A percentile compares a stretch with the other conserved stretches of the same genome.
Conservation (phyloP, 1,140 invertebrate genomes). For the Uloborus diversus region DNA sequence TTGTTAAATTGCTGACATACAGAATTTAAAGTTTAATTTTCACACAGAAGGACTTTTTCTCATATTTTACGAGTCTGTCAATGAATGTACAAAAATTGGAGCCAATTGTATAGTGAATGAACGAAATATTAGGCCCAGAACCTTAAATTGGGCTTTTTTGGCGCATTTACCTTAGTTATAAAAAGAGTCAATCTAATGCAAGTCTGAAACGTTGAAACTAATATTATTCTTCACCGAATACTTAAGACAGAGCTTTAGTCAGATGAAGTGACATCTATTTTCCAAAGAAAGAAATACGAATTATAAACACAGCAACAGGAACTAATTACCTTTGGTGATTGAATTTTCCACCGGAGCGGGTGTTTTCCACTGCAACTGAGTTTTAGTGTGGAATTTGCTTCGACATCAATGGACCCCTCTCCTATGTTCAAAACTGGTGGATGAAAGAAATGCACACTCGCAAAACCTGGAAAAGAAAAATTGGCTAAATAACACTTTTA, state of each 20-base stretch:
- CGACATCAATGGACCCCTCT: neutral
- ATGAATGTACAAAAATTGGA: too few relatives aligned
- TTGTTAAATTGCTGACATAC: too few relatives aligned
- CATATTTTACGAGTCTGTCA: too few relatives aligned
- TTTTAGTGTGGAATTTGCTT: neutral
- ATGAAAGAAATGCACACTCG: conserved; percentile 13
- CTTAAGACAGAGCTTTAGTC: neutral
- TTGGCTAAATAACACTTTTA: too few relatives aligned
- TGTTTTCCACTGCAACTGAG: conserved; percentile 18
- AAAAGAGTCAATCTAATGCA: neutral
- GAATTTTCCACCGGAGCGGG: neutral
- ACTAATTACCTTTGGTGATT: neutral
- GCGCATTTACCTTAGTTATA: too few relatives aligned
- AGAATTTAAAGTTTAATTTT: too few relatives aligned
- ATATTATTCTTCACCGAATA: neutral
- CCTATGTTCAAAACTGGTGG: conserved; percentile 12
- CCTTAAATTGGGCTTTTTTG: too few relatives aligned
- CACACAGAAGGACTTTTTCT: too few relatives aligned
- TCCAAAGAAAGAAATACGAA: neutral
- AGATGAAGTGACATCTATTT: neutral
- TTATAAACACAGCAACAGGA: neutral
- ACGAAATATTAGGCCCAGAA: too few relatives aligned
- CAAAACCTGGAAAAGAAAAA: neutral
- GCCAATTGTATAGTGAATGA: too few relatives aligned
- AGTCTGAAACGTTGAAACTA: neutral